Evolutionary conservation across 64 coral and sea anemone species (phyloP), one percentile per base, ranked within the genome.

Genomic region (Montipora efflorescens): DNA sequence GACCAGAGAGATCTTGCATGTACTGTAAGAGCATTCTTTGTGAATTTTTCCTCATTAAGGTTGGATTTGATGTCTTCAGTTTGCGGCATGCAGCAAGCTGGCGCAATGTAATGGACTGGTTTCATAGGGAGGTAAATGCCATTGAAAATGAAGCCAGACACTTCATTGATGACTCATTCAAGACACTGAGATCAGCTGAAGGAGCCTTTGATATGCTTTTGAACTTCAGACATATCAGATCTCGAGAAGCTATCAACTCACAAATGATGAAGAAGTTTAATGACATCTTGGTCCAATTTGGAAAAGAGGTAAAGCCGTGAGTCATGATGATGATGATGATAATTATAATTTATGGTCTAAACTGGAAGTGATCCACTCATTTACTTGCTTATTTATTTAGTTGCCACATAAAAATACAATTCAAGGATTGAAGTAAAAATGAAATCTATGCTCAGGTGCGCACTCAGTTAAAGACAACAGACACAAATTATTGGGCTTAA

Each of bases 261-360:
- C 97, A 99, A 75, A 99, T 99, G 97, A 99, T 99, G 97, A 99
- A 96, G 67, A 99, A 99, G 69, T 99, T 99, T 52, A 99, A 99
- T 67, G 97, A 99, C 67, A 99, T 99, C 61, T 80, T 99, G 51
- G 53, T 99, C 12, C 97, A 99, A 79, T 99, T 99, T 89, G 95
- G 97, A 76, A 99, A 99, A 80, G 97, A 99, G 97, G 97, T 99
- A 62, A 66, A 79, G 1, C 6, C 5, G 36, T 36, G 36, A 36
- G 36, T 36, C 36, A 36, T 36, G 36, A 36, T 36, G 36, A 36
- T 36, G 36, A 36, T 36, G 28, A 36, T 36, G 28, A 36, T 36
- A 2, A 2, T 36, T 0, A 36, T 36, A 36, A 36, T 36, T 36
- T 36, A 36, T 36, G 1, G 36, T 36, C 36, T 36, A 36, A 36